Evolutionary conservation across 2,113 vertebrate species (phyloP).

Genomic region (Piprites chloris): DNA sequence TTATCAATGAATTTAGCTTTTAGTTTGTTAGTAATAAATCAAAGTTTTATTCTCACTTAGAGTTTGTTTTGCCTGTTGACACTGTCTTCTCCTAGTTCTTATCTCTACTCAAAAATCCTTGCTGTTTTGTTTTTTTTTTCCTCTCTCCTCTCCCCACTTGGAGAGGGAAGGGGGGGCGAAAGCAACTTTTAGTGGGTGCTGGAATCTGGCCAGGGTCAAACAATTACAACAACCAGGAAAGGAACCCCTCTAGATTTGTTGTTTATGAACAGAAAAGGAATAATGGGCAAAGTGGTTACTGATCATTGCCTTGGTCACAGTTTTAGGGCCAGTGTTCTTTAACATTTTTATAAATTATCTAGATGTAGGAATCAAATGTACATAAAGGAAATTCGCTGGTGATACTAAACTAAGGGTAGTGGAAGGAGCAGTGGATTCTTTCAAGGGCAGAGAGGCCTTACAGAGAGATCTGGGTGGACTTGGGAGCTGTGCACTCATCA

Average conservation of each 20-base stretch:
- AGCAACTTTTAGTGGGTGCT: too few species aligned
- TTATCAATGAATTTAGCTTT: too few species aligned
- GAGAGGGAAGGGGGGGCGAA: too few species aligned
- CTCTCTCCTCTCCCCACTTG: too few species aligned
- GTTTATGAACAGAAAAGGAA: not conserved
- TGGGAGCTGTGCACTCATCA: not conserved
- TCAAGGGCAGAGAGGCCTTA: not conserved
- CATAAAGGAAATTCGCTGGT: not conserved
- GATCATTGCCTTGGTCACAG: not conserved
- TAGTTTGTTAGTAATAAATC: too few species aligned
- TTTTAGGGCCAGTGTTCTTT: not conserved
- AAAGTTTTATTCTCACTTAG: too few species aligned
- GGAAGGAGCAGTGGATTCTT: rapidly evolving
- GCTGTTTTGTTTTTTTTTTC: too few species aligned
- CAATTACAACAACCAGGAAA: too few species aligned
- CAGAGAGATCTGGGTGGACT: not conserved
- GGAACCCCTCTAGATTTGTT: not conserved
- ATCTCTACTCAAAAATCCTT: too few species aligned
- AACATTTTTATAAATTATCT: not conserved
- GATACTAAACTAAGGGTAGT: not conserved
- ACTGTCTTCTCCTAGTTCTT: too few species aligned
- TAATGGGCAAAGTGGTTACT: not conserved
- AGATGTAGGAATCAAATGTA: not conserved
- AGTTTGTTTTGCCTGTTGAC: too few species aligned
- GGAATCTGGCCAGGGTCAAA: too few species aligned